Conservation (phyloP, 2,113 vertebrate genomes). For the Empidonax traillii region DNA sequence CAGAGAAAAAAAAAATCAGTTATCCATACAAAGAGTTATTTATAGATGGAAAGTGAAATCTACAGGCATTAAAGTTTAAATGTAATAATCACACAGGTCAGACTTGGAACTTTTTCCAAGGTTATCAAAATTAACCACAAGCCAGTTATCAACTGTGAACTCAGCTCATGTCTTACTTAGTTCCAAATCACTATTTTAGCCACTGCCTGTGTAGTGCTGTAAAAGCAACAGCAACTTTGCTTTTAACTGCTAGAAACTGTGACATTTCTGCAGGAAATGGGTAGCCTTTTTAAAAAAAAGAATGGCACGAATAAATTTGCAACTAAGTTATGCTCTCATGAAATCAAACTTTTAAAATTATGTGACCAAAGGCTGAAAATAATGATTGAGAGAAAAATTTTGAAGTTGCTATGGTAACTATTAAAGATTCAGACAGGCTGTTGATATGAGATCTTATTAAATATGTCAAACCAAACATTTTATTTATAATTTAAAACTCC, state of each 20-base stretch:
- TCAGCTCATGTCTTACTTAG: not conserved
- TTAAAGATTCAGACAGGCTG: conserved; percentile 57
- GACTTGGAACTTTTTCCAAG: not conserved
- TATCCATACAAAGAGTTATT: not conserved
- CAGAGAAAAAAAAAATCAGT: not conserved
- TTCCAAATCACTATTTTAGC: not conserved
- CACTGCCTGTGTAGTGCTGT: not conserved
- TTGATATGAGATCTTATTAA: conserved; percentile 53
- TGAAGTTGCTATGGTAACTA: conserved; percentile 58
- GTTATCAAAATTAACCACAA: not conserved
- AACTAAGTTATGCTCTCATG: not conserved
- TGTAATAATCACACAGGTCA: not conserved
- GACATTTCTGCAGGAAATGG: not conserved
- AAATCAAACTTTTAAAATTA: conserved; percentile 35
- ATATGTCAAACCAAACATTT: conserved; percentile 54
- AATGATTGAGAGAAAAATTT: conserved; percentile 41
- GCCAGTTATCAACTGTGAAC: not conserved
- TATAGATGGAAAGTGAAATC: not conserved
- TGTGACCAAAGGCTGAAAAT: conserved; percentile 52
- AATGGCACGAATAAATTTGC: conserved; percentile 32
- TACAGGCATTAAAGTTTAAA: not conserved
- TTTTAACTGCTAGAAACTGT: not conserved
- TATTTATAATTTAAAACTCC: conserved; percentile 47
- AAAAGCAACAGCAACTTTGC: not conserved
- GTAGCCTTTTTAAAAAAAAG: conserved; percentile 15